These are phyloP conservation scores for Artibeus lituratus DNA, from an alignment of 2,797 vertebrate genomes.

Conservation along the genomic window DNA sequence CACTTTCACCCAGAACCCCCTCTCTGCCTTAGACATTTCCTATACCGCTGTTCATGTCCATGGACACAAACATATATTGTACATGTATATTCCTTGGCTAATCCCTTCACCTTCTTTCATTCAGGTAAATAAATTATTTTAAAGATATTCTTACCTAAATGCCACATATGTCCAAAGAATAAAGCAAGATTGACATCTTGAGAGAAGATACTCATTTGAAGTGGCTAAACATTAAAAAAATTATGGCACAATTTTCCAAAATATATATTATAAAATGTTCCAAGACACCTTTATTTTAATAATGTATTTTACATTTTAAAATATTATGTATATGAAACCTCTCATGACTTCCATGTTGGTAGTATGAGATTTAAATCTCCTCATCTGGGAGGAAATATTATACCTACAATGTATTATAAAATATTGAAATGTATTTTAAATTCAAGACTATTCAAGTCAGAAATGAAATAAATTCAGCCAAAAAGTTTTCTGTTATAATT, in stretches of 20 bases:
- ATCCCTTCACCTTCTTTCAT: not conserved
- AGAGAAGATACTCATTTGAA: not conserved
- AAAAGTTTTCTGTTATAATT: not conserved
- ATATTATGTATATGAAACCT: not conserved
- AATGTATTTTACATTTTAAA: not conserved
- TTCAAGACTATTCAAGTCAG: not conserved
- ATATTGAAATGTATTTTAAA: not conserved
- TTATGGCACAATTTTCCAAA: not conserved
- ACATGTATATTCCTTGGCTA: not conserved
- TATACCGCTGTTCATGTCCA: not conserved
- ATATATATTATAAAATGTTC: not conserved
- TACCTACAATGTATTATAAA: not conserved
- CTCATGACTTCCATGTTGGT: not conserved
- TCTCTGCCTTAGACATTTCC: not conserved
- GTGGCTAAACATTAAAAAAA: not conserved
- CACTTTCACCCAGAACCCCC: not conserved
- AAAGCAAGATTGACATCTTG: not conserved
- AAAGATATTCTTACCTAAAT: not conserved
- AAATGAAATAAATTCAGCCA: not conserved
- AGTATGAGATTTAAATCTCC: not conserved
- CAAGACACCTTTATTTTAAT: not conserved
- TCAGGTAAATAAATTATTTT: not conserved
- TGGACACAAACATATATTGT: too few species aligned
- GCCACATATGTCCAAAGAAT: not conserved
- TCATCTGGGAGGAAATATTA: not conserved